Evolutionary conservation across 30 jellyfish, hydroid and myxozoan species (phyloP).

Genomic region (Aurelia sp.): DNA sequence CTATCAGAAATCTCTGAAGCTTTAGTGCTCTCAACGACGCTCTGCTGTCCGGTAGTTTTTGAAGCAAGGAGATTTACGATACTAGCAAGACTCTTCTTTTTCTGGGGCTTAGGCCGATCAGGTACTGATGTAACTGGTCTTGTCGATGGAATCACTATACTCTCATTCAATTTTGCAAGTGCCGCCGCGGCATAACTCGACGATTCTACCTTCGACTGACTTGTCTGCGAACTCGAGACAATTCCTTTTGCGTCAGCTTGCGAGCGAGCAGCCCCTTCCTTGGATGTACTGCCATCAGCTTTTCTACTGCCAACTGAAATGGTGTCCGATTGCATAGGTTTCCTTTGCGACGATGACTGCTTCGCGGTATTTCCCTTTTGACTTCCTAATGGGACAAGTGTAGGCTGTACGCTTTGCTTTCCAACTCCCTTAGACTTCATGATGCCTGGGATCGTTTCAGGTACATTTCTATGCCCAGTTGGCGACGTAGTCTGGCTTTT

Average conservation of each 20-base stretch:
- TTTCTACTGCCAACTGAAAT: neutral
- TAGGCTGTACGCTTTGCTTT: neutral
- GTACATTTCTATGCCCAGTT: neutral
- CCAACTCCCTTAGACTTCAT: conserved; percentile 8
- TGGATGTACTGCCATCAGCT: neutral
- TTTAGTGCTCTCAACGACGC: conserved; percentile 2
- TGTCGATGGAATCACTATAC: conserved; percentile 60
- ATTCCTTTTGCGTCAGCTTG: neutral
- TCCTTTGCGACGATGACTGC: neutral
- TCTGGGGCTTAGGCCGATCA: conserved; percentile 67
- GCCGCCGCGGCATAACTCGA: conserved; percentile 37
- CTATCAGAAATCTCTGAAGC: no score
- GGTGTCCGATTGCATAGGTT: neutral
- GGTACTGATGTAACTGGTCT: conserved; percentile 44
- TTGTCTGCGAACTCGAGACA: neutral
- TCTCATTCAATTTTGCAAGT: conserved; percentile 54
- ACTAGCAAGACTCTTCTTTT: conserved; percentile 63
- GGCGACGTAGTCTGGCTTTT: conserved; percentile 19
- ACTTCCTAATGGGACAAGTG: neutral
- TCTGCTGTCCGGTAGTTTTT: conserved; percentile 53
- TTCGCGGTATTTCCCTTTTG: neutral
- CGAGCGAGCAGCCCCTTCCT: neutral
- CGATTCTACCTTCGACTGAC: conserved; percentile 5
- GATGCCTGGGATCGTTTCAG: conserved; percentile 19
- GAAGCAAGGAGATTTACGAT: conserved; percentile 61